phyloP scores from a whole-genome alignment of 2,113 vertebrate genomes.

The Odocoileus virginianus region DNA sequence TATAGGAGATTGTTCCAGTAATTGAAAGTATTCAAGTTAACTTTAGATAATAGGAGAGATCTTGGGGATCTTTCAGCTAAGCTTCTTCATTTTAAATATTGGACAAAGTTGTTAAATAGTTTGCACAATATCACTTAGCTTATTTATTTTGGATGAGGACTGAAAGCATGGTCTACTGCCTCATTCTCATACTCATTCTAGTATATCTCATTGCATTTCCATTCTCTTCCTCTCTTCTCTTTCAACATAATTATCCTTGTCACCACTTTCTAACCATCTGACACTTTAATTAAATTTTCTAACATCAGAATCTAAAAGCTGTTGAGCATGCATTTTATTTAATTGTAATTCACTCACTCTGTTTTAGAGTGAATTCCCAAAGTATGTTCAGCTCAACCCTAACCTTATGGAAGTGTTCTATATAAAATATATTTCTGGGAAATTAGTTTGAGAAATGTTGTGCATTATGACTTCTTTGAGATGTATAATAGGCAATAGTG shows the following conservation, averaged over 20 bases:
- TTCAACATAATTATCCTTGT: slow-evolving; percentile 19
- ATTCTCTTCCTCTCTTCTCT: background rate
- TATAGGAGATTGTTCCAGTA: background rate
- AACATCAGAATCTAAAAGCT: background rate
- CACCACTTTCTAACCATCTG: background rate
- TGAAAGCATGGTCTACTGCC: background rate
- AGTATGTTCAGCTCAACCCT: background rate
- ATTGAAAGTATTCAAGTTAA: background rate
- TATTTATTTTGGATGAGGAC: background rate
- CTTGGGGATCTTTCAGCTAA: background rate
- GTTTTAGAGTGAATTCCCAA: background rate
- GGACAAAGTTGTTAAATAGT: background rate
- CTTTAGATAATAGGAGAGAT: background rate
- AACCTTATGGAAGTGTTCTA: background rate
- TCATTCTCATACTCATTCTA: background rate
- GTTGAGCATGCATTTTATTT: background rate
- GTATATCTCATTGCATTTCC: background rate
- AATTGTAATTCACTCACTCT: background rate
- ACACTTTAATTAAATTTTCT: slow-evolving; percentile 37
- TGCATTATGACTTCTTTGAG: background rate
- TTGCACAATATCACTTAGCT: background rate
- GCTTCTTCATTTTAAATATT: background rate
- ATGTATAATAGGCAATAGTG: background rate
- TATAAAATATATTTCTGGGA: background rate
- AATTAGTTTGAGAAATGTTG: background rate